Conservation (phyloP, 2,888 invertebrate genomes). For the Brachypalpus laphriformis region DNA sequence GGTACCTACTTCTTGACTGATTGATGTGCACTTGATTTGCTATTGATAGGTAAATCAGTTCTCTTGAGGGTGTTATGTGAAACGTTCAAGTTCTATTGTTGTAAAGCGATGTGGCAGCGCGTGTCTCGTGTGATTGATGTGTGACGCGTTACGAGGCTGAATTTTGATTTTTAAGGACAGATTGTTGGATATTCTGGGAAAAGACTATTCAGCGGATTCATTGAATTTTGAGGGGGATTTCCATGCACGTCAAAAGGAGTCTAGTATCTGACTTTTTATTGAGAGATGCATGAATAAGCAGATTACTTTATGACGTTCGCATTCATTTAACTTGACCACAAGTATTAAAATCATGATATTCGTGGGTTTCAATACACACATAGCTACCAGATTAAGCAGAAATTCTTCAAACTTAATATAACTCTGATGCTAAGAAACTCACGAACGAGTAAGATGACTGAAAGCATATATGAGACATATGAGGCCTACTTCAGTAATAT, state of each 20-base stretch:
- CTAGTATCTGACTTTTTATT: neutral
- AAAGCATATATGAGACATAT: no score
- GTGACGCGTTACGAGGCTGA: neutral
- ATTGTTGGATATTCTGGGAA: neutral
- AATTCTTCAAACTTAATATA: no score
- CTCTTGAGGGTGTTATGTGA: neutral
- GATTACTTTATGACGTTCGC: neutral
- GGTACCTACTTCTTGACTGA: slow-evolving; percentile 1
- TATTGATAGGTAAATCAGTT: neutral
- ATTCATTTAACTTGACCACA: no score
- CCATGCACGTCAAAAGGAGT: neutral
- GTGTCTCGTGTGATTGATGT: neutral
- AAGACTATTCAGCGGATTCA: neutral
- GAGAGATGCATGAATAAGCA: neutral
- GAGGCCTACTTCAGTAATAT: no score
- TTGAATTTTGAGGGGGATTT: neutral
- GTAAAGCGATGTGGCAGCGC: neutral
- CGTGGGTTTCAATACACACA: no score
- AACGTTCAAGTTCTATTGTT: neutral
- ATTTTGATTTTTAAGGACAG: neutral
- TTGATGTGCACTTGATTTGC: neutral
- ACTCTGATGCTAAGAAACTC: no score
- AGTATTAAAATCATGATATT: no score
- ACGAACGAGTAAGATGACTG: no score
- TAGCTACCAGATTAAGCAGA: no score